Percentiles rank a stretch among this genome's conserved stretches.
phyloP scores from a whole-genome alignment of 2,888 invertebrate species.

The Parnassius mnemosyne region DNA sequence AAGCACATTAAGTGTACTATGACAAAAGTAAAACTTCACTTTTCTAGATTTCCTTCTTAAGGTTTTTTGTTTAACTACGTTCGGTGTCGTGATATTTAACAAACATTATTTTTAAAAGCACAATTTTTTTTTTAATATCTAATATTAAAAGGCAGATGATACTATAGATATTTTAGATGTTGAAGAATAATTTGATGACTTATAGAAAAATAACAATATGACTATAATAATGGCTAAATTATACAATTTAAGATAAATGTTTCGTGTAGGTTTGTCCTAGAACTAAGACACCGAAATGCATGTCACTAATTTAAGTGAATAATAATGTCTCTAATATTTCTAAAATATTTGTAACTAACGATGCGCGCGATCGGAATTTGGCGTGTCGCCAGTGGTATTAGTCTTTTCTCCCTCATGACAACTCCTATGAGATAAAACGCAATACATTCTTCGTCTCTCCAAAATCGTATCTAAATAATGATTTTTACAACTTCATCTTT shows the following conservation, averaged over 20 bases:
- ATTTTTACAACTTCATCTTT: constrained; percentile 5
- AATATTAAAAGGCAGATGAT: no score
- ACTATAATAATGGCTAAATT: no score
- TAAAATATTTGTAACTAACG: constrained; percentile 67
- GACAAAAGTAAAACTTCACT: background rate
- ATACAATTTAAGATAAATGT: background rate
- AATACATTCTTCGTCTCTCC: constrained; percentile 41
- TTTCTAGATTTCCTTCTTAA: background rate
- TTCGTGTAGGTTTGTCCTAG: constrained; percentile 1
- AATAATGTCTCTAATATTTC: constrained; percentile 56
- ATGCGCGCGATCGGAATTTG: constrained; percentile 69
- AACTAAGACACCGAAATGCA: constrained; percentile 1
- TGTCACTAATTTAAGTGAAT: constrained; percentile 20
- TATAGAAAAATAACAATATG: no score
- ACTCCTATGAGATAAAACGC: constrained; percentile 60
- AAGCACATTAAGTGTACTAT: no score
- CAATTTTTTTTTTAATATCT: no score
- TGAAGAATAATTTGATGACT: no score
- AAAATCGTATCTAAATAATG: constrained; percentile 35
- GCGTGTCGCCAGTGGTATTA: constrained; percentile 70
- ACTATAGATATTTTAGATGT: no score
- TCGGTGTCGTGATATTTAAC: no score
- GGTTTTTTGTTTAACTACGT: no score
- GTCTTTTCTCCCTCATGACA: constrained; percentile 70
- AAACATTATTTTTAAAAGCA: no score